A percentile compares a stretch with the other conserved stretches of the same genome.
phyloP scores from a whole-genome alignment of 2,113 vertebrate genomes.

The Rhea pennata region DNA sequence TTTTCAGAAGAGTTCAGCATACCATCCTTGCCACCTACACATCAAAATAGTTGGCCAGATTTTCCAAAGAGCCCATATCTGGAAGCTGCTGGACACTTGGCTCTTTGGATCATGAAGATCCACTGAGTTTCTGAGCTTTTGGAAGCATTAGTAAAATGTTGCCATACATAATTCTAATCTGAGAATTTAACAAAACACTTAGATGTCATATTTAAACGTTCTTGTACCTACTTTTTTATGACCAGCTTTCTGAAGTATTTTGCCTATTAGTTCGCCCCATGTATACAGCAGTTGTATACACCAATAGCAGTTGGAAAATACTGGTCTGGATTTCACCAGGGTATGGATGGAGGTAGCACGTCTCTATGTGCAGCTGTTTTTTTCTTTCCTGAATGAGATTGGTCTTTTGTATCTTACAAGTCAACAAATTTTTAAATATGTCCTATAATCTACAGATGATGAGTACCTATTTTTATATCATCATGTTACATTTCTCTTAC shows the following conservation, averaged over 20 bases:
- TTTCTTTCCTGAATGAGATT: not conserved
- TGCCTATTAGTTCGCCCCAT: not conserved
- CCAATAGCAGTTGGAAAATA: not conserved
- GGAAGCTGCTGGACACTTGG: not conserved
- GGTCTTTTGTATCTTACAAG: not conserved
- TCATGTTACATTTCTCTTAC: not conserved
- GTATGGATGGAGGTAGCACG: not conserved
- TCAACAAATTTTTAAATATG: not conserved
- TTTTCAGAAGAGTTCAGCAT: not conserved
- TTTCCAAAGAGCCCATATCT: not conserved
- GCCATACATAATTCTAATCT: not conserved
- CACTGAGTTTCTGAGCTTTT: not conserved
- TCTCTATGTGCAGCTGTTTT: not conserved
- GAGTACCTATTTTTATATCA: not conserved
- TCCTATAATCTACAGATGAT: not conserved
- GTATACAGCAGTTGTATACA: not conserved
- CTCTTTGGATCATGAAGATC: not conserved
- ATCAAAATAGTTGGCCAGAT: not conserved
- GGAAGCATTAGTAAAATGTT: not conserved
- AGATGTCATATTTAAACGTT: not conserved
- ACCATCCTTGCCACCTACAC: not conserved
- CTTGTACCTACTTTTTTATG: not conserved
- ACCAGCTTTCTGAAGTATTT: not conserved
- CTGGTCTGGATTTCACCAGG: not conserved
- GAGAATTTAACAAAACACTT: not conserved